Conservation (phyloP, 2,797 vertebrate genomes). For the Huso huso region DNA sequence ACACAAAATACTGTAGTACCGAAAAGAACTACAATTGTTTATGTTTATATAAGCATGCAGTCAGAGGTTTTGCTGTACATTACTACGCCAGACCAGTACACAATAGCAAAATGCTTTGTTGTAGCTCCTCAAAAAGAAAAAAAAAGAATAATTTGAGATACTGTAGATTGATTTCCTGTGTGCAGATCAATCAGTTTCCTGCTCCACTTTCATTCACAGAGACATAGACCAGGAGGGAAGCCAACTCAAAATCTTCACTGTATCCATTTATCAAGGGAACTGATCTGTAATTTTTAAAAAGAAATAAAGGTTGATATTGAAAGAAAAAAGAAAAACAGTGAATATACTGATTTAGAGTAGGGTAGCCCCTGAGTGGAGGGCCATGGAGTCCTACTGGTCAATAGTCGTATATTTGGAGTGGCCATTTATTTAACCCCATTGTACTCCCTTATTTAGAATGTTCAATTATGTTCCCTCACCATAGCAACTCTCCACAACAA, state of each 20-base stretch:
- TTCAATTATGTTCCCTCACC: too few relatives aligned
- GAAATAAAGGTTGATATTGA: neutral
- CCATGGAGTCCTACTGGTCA: neutral
- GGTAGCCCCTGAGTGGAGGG: too few relatives aligned
- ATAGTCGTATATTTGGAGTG: neutral
- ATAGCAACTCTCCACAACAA: too few relatives aligned
- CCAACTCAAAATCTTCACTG: conserved; percentile 62
- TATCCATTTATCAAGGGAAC: conserved; percentile 67
- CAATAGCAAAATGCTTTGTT: too few relatives aligned
- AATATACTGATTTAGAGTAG: neutral
- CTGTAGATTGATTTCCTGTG: neutral
- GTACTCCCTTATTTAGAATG: neutral
- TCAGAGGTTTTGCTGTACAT: too few relatives aligned
- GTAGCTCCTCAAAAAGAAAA: neutral
- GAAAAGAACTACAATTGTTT: too few relatives aligned
- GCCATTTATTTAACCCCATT: neutral
- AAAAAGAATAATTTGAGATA: neutral
- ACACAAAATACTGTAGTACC: too few relatives aligned
- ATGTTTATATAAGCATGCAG: too few relatives aligned
- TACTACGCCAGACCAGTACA: too few relatives aligned
- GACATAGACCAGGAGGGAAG: conserved; percentile 63
- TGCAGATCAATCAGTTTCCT: neutral
- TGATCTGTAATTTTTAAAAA: conserved; percentile 53
- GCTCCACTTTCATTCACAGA: conserved; percentile 51
- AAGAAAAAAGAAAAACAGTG: neutral